Evolutionary conservation across 2,797 vertebrate species (phyloP).

Genomic region (Pangasius sanitwongsei): DNA sequence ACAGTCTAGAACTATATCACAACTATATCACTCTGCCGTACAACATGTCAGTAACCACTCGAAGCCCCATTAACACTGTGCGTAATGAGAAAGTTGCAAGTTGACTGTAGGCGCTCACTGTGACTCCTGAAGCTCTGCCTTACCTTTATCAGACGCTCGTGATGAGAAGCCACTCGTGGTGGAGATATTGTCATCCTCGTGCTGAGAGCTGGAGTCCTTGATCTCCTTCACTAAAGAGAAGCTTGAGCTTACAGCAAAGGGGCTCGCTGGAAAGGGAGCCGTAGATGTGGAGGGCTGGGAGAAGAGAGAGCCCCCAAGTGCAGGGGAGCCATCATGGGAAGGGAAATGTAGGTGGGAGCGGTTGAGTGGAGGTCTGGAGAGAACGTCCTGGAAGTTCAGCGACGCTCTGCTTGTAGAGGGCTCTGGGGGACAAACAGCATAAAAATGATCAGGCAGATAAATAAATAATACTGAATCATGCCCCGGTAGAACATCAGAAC

Average conservation of each 20-base stretch:
- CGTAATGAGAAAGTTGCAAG: neutral
- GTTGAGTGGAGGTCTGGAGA: constrained; percentile 92
- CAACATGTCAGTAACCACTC: neutral
- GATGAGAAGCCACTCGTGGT: constrained; percentile 99
- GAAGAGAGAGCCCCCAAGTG: constrained; percentile 73
- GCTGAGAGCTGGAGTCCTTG: constrained; percentile 96
- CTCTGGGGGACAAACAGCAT: constrained; percentile 69
- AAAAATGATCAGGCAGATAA: neutral
- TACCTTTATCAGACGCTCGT: constrained; percentile 98
- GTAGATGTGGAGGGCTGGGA: constrained; percentile 92
- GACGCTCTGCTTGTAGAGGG: constrained; percentile 88
- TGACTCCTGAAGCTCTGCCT: neutral
- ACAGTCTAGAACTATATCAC: neutral
- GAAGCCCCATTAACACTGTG: neutral
- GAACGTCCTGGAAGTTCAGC: constrained; percentile 85
- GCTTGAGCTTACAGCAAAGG: constrained; percentile 73
- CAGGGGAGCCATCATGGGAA: constrained; percentile 79
- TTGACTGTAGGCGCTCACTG: too few relatives aligned
- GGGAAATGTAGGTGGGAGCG: constrained; percentile 88
- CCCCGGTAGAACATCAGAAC: neutral
- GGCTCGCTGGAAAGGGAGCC: constrained; percentile 76
- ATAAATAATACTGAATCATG: neutral
- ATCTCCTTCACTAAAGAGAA: constrained; percentile 97
- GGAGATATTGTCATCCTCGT: constrained; percentile 99
- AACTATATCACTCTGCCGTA: neutral